Evolutionary conservation across 2,888 invertebrate genomes (phyloP), one percentile per base, ranked within the genome.

Genomic region (Bellardia pandia): DNA sequence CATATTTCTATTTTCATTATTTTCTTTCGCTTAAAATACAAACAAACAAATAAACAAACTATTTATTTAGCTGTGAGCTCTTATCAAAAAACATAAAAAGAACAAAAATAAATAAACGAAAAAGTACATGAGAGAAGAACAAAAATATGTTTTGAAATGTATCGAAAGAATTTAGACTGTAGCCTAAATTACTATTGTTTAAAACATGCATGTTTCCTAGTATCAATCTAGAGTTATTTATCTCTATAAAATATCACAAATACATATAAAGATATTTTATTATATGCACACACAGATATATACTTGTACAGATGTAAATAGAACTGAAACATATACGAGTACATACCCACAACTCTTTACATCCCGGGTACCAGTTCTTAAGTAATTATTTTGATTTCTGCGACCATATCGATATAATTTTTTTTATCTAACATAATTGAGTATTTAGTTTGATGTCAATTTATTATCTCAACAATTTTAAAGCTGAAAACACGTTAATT

Each of bases 51-150:
- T 6, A 48, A 42, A 30, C 69, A 53, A 40, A 42, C 23, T 23
- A 60, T 87, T 87, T 87, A 75, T 82, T 85, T 87, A 87, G 87
- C 85, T 87, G 87, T 58, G 69, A 56, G 69, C 75, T 84, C 81
- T 87, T 87, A 87, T 87, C 87, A 71, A 64, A 71, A 71, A 64
- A 71, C 60, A 77, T 62, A 48, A 64, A 53, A 69, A 60, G 13
- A 76, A 76, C 82, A 75, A 68, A 48, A 76, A 64, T 60, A 77
- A 77, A 83, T 58, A 72, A 48, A 53, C 60, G 64, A 71, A 64
- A 60, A 69, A 60, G 7, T 11, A 64, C 11, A n/a, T 37, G 37
- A 37, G 37, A 37, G 6, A 30, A 16, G 30, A 75, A 66, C 37
- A 68, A 58, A 64, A 71, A 23, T n/a, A 40, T 71, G 42, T 64